These are phyloP conservation scores for Fukomys damarensis DNA, from an alignment of 2,113 vertebrate species.

Conservation along the genomic window DNA sequence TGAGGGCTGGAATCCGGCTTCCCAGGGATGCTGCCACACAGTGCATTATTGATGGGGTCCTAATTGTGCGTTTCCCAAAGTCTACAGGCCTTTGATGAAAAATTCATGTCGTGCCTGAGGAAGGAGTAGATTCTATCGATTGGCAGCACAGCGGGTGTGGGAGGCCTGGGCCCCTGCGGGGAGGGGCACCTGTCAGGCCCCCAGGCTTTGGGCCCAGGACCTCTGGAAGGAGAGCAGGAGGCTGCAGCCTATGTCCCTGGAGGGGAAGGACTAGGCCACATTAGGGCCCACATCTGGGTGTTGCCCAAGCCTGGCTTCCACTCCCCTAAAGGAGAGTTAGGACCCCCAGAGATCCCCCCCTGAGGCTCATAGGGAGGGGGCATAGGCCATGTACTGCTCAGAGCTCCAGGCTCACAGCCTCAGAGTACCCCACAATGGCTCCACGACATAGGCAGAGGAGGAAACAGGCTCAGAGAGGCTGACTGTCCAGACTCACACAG, in stretches of 20 bases:
- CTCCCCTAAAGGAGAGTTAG: not conserved
- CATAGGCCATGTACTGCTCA: not conserved
- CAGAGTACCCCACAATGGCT: not conserved
- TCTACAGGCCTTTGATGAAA: constrained; percentile 83
- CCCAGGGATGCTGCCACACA: not conserved
- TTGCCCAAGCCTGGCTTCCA: not conserved
- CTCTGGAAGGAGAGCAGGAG: not conserved
- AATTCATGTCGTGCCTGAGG: constrained; percentile 79
- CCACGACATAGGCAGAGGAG: not conserved
- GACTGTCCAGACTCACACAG: not conserved
- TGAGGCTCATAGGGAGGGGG: not conserved
- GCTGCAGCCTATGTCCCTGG: not conserved
- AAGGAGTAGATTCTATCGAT: constrained; percentile 66
- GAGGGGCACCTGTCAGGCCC: not conserved
- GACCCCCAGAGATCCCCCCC: not conserved
- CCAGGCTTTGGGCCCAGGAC: not conserved
- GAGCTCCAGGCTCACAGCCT: not conserved
- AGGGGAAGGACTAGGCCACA: not conserved
- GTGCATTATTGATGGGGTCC: constrained; percentile 80
- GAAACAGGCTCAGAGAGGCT: not conserved
- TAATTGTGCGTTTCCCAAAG: constrained; percentile 81
- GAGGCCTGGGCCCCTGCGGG: not conserved
- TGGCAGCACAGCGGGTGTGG: not conserved
- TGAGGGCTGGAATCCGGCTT: not conserved
- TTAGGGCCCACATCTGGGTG: not conserved